phyloP scores from a whole-genome alignment of 2,113 vertebrate species.

The Pseudois nayaur region DNA sequence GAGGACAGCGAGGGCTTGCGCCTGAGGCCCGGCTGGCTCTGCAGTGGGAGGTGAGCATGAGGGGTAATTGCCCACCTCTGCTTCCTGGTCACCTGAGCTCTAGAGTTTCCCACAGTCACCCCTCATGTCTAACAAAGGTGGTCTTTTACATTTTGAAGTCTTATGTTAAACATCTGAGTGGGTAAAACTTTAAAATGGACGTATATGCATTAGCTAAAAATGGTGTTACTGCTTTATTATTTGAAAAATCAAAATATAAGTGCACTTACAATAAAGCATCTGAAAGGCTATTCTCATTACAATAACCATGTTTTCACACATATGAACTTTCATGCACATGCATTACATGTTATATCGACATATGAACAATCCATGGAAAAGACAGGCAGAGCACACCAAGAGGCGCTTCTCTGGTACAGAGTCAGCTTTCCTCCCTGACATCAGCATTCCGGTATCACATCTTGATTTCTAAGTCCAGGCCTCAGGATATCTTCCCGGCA shows the following conservation, averaged over 20 bases:
- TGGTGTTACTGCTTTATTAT: not conserved
- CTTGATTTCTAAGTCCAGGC: not conserved
- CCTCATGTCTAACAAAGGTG: not conserved
- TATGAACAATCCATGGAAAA: not conserved
- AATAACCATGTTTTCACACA: not conserved
- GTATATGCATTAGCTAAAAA: not conserved
- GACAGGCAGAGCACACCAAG: not conserved
- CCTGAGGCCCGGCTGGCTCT: too few species aligned
- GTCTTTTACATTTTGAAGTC: not conserved
- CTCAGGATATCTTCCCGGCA: not conserved
- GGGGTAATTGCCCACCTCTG: not conserved
- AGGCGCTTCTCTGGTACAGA: not conserved
- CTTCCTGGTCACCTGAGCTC: not conserved
- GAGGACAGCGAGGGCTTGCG: accelerated
- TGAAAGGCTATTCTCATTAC: not conserved
- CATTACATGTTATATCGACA: accelerated
- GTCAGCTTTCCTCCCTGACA: not conserved
- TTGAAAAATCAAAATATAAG: not conserved
- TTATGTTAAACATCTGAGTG: not conserved
- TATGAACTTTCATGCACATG: not conserved
- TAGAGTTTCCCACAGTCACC: not conserved
- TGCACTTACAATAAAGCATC: not conserved
- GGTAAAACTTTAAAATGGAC: not conserved
- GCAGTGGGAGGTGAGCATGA: accelerated
- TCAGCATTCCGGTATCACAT: not conserved